phyloP scores from a whole-genome alignment of 2,797 vertebrate genomes.

The Diceros bicornis region DNA sequence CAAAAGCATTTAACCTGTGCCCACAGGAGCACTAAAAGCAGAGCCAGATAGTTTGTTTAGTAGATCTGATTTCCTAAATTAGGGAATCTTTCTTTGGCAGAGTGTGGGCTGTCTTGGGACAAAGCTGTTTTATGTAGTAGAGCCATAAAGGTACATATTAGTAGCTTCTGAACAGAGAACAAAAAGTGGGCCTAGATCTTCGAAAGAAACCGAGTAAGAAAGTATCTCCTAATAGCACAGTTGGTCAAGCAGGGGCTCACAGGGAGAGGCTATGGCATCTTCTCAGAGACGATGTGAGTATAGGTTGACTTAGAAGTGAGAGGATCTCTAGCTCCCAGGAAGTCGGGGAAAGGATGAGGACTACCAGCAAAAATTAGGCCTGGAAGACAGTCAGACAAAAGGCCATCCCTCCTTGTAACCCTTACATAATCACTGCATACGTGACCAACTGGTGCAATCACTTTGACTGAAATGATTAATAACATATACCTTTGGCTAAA shows the following conservation, averaged over 20 bases:
- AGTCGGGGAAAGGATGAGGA: neutral
- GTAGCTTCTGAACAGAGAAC: constrained; percentile 26
- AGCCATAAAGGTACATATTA: neutral
- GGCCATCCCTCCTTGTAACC: neutral
- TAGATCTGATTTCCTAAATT: constrained; percentile 42
- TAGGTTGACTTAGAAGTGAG: neutral
- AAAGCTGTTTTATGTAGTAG: neutral
- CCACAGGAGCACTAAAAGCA: neutral
- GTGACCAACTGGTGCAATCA: neutral
- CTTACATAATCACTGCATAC: neutral
- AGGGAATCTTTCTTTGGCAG: neutral
- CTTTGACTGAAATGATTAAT: constrained; percentile 9
- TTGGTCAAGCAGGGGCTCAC: neutral
- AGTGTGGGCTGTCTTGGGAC: neutral
- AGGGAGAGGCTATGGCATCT: neutral
- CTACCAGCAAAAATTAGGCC: neutral
- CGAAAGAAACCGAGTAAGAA: neutral
- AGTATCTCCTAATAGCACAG: neutral
- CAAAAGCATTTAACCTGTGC: constrained; percentile 4
- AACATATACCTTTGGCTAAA: constrained; percentile 27
- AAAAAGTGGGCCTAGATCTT: neutral
- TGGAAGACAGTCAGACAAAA: neutral
- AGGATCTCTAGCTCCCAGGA: neutral
- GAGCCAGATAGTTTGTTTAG: constrained; percentile 41
- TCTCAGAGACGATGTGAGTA: neutral